Percentiles rank a stretch among this genome's conserved stretches.
Conservation (phyloP, 2,888 invertebrate genomes). For the Lochmaea capreae region DNA sequence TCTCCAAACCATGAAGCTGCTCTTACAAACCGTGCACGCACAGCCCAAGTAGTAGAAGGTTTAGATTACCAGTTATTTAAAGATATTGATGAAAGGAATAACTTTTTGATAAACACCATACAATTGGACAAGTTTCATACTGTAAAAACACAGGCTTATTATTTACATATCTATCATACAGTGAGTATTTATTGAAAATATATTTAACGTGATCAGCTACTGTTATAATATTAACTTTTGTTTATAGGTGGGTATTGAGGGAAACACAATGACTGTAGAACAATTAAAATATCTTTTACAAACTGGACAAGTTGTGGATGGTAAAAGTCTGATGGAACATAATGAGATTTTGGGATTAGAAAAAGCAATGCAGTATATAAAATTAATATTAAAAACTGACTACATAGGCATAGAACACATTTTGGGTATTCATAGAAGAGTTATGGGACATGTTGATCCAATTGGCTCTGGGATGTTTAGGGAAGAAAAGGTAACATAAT, state of each 20-base stretch:
- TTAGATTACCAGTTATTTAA: slow-evolving; percentile 84
- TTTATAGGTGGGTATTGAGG: slow-evolving; percentile 85
- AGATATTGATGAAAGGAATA: slow-evolving; percentile 86
- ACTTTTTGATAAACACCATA: slow-evolving; percentile 79
- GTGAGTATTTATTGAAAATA: slow-evolving; percentile 60
- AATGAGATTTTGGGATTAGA: slow-evolving; percentile 96
- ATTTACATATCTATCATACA: slow-evolving; percentile 95
- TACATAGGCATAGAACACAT: slow-evolving; percentile 87
- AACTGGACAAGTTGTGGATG: slow-evolving; percentile 86
- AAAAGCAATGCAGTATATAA: slow-evolving; percentile 93
- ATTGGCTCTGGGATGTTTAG: slow-evolving; percentile 90
- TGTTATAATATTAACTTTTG: slow-evolving; percentile 22
- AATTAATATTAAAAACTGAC: slow-evolving; percentile 81
- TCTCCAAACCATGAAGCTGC: slow-evolving; percentile 87
- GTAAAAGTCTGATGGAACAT: slow-evolving; percentile 95
- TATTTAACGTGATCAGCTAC: background rate
- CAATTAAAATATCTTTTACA: slow-evolving; percentile 93
- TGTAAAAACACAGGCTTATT: slow-evolving; percentile 95
- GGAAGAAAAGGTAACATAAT: slow-evolving; percentile 73
- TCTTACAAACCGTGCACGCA: slow-evolving; percentile 83
- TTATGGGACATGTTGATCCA: slow-evolving; percentile 95
- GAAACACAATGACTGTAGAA: slow-evolving; percentile 94
- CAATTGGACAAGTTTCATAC: slow-evolving; percentile 85
- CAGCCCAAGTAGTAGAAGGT: slow-evolving; percentile 89
- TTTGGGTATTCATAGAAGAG: slow-evolving; percentile 90